Evolutionary conservation across 92 coral and sea anemone species (phyloP), one percentile per base, ranked within the genome.

Genomic region (Scolanthus callimorphus): DNA sequence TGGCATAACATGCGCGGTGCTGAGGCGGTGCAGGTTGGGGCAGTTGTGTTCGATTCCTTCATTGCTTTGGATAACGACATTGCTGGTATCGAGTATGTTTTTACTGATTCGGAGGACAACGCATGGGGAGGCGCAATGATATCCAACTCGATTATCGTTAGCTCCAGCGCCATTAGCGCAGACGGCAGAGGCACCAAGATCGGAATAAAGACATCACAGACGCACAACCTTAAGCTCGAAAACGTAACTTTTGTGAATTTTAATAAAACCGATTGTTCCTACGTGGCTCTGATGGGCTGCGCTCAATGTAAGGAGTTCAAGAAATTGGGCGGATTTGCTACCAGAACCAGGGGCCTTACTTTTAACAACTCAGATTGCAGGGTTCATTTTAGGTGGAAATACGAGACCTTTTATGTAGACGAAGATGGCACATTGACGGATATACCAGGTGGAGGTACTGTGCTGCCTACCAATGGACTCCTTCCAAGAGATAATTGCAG

Each of bases 1-100:
- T 92, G 82, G 69, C 83, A 84, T 67, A 92, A 92, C 69, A 81
- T 84, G 96, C 86, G 98, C 8, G 98, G 96, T 30, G 90, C 87
- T 0, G 98, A 92, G 43, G 83, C 88, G 11, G 98, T 88, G 24
- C 59, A 76, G 30, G 76, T 78, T 34, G 98, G 98, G 20, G 86
- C 98, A 2, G 73, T 92, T 12, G 56, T 64, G 38, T 73, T 88
- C 59, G 82, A 57, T 9, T 63, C 81, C 25, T 76, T 82, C 39
- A 60, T 45, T 22, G 61, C 80, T 69, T 70, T 92, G 53, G 98
- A 92, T 62, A 92, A 92, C 60, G 90, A 92, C 28, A 63, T 88
- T n/a, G 98, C 98, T 20, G 98, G 98, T 9, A 70, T 88, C 27
- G 98, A 92, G 65, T 75, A 74, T 56, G 95, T 91, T 3, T 65